Percentiles rank a stretch among this genome's conserved stretches.
Conservation (phyloP, 2,888 invertebrate genomes). For the Mycogona germanica region DNA sequence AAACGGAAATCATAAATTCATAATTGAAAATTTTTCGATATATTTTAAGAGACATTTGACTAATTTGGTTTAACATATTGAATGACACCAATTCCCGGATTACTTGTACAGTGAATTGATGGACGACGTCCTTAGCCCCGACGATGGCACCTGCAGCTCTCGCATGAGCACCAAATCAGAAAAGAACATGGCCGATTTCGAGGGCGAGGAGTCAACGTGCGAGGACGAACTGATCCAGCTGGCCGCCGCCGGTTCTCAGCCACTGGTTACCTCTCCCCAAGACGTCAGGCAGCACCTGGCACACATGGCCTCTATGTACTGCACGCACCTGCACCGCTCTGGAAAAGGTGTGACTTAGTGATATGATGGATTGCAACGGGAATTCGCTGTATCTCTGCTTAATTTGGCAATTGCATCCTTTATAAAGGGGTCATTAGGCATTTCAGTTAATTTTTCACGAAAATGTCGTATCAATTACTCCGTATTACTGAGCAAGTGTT, state of each 20-base stretch:
- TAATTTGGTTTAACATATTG: background rate
- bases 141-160: slow-evolving; percentile 78
- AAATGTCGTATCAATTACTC: no score
- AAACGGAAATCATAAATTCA: background rate
- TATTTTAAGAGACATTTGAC: background rate
- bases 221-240: slow-evolving; percentile 51
- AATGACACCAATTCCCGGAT: background rate
- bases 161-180: slow-evolving; percentile 85
- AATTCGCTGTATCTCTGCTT: background rate
- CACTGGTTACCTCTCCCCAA: slow-evolving; percentile 30
- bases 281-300: slow-evolving; percentile 33
- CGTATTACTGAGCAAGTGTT: no score
- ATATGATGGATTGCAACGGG: no score
- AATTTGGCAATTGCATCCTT: no score
- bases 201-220: slow-evolving; percentile 77
- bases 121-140: slow-evolving; percentile 43
- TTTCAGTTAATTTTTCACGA: no score
- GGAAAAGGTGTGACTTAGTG: slow-evolving; percentile 17
- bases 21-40: background rate
- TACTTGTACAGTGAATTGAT: slow-evolving; percentile 43
- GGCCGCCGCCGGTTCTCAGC: slow-evolving; percentile 26
- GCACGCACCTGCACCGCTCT: slow-evolving; percentile 20
- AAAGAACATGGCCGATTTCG: slow-evolving; percentile 88
- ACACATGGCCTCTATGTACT: slow-evolving; percentile 33
- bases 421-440: no score